Base-by-base conservation (phyloP, 2,888 invertebrate genomes). In the Deroplatys truncata region DNA sequence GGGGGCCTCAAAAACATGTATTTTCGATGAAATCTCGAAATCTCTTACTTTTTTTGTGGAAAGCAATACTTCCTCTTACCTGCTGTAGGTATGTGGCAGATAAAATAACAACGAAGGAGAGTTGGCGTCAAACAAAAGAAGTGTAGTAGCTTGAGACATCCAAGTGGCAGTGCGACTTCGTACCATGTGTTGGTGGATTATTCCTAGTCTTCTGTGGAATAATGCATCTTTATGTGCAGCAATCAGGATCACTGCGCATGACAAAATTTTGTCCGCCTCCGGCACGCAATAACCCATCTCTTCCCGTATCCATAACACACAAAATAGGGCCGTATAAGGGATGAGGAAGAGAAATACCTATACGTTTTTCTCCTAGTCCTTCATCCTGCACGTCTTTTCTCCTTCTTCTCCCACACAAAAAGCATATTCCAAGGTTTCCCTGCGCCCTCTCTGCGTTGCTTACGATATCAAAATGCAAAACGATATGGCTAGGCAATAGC, bases 401-500 rank as follows among this genome's bases (percentile, higher is more conserved):
- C 29, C 85, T 84, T 29, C 49, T 10, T 28, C 85, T n/a, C 49
- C 25, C n/a, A 43, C 29, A 28, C 85, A 49, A 28, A 72, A 72
- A 72, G 56, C 56, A 72, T 72, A 72, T 72, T 72, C 56, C 56
- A 72, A 72, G 56, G 56, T 72, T 72, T 72, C 56, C 56, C 43
- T 72, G 16, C 56, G 20, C 56, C 56, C 56, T 72, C 15, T 72
- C 56, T 20, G 20, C 56, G 20, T 72, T 72, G 84, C 49, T 43
- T 49, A 83, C 84, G 49, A 84, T 88, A 88, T 88, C 43, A 88
- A 88, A 88, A 88, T 88, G 88, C 88, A 88, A 88, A 88, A 88
- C 88, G 88, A 88, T 88, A 88, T 88, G 88, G 88, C 82, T 88
- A 28, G 84, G 88, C 88, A 88, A 88, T 84, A 43, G 88, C 88